Percentiles rank a stretch among this genome's conserved stretches.
These are phyloP conservation scores for Meloidogyne hapla DNA, from an alignment of 1,140 invertebrate species.

Conservation along the genomic window DNA sequence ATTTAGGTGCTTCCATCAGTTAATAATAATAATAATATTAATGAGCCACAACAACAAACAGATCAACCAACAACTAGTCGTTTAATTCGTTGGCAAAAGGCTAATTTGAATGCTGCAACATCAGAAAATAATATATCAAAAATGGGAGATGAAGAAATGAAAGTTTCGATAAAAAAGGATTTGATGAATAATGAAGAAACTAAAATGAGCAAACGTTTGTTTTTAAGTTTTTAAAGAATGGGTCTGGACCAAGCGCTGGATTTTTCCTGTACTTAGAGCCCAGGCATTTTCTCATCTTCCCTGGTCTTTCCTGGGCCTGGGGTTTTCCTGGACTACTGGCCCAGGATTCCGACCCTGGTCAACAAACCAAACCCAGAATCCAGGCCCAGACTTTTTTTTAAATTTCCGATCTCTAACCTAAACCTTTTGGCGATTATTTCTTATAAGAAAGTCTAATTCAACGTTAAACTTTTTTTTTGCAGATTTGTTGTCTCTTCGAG, in stretches of 20 bases:
- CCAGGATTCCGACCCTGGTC: too few species aligned
- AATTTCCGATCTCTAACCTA: too few species aligned
- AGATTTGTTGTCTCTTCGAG: background rate
- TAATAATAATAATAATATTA: slow-evolving; percentile 4
- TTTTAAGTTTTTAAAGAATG: too few species aligned
- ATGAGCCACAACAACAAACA: background rate
- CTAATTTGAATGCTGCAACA: background rate
- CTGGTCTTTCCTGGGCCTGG: too few species aligned
- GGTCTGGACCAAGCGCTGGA: too few species aligned
- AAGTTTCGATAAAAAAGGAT: background rate
- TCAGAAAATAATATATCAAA: background rate
- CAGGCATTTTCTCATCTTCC: too few species aligned
- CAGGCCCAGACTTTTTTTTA: too few species aligned
- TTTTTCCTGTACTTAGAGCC: too few species aligned
- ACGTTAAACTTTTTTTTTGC: background rate
- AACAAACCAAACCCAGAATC: too few species aligned
- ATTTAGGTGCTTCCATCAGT: background rate
- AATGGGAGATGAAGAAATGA: background rate
- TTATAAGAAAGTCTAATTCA: too few species aligned
- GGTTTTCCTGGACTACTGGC: too few species aligned
- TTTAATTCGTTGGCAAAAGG: background rate
- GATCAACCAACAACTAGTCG: background rate
- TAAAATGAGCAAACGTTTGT: background rate
- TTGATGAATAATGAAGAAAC: background rate
- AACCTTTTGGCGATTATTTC: too few species aligned